Evolutionary conservation across 2,888 invertebrate species (phyloP).

Genomic region (Blera fallax): DNA sequence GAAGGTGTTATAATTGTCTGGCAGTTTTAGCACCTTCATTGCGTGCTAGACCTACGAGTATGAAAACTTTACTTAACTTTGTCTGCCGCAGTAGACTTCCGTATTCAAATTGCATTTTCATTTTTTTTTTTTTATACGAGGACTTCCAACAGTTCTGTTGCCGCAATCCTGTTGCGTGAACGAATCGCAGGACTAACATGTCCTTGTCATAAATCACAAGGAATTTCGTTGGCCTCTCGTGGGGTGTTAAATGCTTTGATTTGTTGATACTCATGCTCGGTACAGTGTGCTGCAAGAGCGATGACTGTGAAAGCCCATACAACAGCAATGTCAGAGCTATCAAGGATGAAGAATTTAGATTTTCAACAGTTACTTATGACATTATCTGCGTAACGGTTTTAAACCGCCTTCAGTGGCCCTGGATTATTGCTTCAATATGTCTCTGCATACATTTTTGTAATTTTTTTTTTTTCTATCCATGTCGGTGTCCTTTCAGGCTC

Average conservation of each 20-base stretch:
- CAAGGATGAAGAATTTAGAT: constrained; percentile 62
- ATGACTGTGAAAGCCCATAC: constrained; percentile 6
- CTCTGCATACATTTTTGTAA: neutral
- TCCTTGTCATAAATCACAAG: constrained; percentile 63
- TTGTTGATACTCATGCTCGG: constrained; percentile 55
- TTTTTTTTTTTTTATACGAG: neutral
- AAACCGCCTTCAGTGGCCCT: constrained; percentile 39
- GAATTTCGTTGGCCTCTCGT: constrained; percentile 44
- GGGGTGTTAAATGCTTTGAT: constrained; percentile 69
- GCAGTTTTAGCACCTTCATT: too few relatives aligned
- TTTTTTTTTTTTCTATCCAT: neutral
- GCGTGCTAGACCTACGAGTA: too few relatives aligned
- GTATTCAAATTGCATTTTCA: neutral
- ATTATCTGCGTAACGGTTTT: constrained; percentile 59
- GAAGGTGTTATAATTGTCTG: too few relatives aligned
- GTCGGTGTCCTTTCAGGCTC: neutral
- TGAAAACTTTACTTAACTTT: neutral
- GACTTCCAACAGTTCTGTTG: constrained; percentile 13
- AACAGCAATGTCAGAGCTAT: constrained; percentile 23
- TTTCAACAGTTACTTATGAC: constrained; percentile 70
- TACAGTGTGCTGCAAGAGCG: constrained; percentile 1
- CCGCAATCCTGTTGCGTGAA: constrained; percentile 57
- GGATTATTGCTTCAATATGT: constrained; percentile 15
- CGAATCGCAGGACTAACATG: constrained; percentile 54
- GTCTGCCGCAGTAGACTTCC: neutral